Evolutionary conservation across 2,113 vertebrate species (phyloP).

Genomic region (Crocuta crocuta): DNA sequence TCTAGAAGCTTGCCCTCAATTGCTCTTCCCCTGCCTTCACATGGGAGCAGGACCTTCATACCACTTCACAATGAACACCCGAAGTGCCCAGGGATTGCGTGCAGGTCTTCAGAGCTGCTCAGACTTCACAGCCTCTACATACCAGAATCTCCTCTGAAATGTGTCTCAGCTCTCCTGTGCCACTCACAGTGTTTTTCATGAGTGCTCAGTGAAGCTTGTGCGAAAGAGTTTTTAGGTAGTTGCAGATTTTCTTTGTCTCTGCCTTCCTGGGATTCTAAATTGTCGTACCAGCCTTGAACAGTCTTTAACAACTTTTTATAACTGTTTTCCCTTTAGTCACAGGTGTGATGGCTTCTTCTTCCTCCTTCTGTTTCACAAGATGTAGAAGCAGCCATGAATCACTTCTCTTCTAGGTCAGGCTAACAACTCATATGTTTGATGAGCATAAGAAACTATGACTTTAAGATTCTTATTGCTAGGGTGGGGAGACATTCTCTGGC

Average conservation of each 20-base stretch:
- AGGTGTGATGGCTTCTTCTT: background rate
- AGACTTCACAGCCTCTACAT: background rate
- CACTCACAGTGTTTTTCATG: background rate
- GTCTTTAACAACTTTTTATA: background rate
- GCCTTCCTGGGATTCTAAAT: background rate
- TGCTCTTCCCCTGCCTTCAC: background rate
- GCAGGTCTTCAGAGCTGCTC: background rate
- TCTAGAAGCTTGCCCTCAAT: too few relatives aligned
- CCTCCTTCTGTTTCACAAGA: background rate
- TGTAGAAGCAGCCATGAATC: background rate
- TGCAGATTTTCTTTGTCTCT: background rate
- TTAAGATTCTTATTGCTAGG: background rate
- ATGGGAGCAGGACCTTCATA: background rate
- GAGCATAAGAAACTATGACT: background rate
- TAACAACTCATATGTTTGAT: background rate
- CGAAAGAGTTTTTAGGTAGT: background rate
- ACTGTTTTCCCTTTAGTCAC: background rate
- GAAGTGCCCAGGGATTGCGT: background rate
- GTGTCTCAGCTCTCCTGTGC: background rate
- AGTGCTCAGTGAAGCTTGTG: background rate
- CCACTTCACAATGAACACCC: background rate
- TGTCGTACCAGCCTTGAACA: background rate
- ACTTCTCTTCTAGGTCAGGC: background rate
- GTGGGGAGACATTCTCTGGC: background rate
- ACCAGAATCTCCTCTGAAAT: background rate